Percentiles rank a stretch among this genome's conserved stretches.
These are phyloP conservation scores for Pissodes strobi DNA, from an alignment of 1,140 invertebrate genomes.

Conservation along the genomic window DNA sequence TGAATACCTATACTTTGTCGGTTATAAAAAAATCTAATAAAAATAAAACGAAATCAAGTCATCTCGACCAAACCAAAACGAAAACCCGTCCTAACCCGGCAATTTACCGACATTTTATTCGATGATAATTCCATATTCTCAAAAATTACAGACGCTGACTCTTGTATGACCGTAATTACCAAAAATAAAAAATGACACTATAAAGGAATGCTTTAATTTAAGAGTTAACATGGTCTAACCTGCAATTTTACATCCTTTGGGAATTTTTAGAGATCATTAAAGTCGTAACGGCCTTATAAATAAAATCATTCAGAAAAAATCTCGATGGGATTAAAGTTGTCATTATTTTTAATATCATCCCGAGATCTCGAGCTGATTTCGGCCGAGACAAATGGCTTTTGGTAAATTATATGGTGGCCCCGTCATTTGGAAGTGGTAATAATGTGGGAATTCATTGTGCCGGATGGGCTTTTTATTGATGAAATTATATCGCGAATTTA, in stretches of 20 bases:
- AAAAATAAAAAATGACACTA: constrained; percentile 20
- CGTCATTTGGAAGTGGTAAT: not conserved
- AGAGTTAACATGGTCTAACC: constrained; percentile 6
- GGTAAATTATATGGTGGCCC: constrained; percentile 13
- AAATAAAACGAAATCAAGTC: too few species aligned
- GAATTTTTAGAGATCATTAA: constrained; percentile 21
- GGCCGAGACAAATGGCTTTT: constrained; percentile 7
- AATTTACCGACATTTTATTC: not conserved
- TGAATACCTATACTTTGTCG: too few species aligned
- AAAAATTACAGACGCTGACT: not conserved
- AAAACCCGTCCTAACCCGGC: not conserved
- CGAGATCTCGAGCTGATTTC: not conserved
- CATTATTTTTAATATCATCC: constrained; percentile 19
- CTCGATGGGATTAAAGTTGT: constrained; percentile 7
- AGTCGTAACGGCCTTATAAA: constrained; percentile 6
- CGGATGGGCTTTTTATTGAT: not conserved
- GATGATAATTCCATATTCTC: constrained; percentile 12
- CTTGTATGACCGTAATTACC: constrained; percentile 1
- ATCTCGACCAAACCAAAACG: too few species aligned
- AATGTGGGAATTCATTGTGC: not conserved
- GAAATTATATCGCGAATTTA: not conserved
- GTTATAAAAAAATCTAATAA: too few species aligned
- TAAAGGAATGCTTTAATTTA: constrained; percentile 12
- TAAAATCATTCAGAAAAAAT: constrained; percentile 12
- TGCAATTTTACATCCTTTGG: constrained; percentile 23